A percentile compares a stretch with the other conserved stretches of the same genome.
Conservation (phyloP, 2,888 invertebrate species). For the Fragum sueziense region DNA sequence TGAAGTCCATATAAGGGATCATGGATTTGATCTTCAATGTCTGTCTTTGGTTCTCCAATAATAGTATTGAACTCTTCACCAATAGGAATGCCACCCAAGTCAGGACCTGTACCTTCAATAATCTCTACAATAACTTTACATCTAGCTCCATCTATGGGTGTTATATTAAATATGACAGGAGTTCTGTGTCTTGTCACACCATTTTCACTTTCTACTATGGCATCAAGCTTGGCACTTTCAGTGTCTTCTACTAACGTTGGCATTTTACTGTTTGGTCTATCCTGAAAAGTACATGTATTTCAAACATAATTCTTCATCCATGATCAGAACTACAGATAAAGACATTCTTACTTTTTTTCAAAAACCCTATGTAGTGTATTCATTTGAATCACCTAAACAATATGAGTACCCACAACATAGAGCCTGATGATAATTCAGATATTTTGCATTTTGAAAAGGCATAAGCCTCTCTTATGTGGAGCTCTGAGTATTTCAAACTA, state of each 20-base stretch:
- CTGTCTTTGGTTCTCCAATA: constrained; percentile 75
- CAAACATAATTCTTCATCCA: too few species aligned
- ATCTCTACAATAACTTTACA: constrained; percentile 27
- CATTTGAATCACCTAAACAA: too few species aligned
- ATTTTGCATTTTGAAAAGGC: too few species aligned
- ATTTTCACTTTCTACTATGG: background rate
- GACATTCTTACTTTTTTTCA: too few species aligned
- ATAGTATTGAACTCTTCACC: constrained; percentile 37
- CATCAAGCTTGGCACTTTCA: background rate
- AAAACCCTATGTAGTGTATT: too few species aligned
- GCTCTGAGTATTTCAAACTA: too few species aligned
- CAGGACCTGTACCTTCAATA: background rate
- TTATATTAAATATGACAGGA: constrained; percentile 17
- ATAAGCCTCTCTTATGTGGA: too few species aligned
- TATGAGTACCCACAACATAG: too few species aligned
- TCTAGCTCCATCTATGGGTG: constrained; percentile 36
- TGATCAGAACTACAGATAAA: too few species aligned
- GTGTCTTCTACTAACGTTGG: background rate
- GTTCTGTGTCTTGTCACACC: background rate
- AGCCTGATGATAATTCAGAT: too few species aligned
- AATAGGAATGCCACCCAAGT: constrained; percentile 31
- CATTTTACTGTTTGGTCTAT: constrained; percentile 5
- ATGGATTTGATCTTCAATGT: constrained; percentile 74
- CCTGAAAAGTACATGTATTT: too few species aligned
- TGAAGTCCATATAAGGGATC: constrained; percentile 72